Evolutionary conservation across 2,113 vertebrate genomes (phyloP).

Genomic region (Psittacara wagleri): DNA sequence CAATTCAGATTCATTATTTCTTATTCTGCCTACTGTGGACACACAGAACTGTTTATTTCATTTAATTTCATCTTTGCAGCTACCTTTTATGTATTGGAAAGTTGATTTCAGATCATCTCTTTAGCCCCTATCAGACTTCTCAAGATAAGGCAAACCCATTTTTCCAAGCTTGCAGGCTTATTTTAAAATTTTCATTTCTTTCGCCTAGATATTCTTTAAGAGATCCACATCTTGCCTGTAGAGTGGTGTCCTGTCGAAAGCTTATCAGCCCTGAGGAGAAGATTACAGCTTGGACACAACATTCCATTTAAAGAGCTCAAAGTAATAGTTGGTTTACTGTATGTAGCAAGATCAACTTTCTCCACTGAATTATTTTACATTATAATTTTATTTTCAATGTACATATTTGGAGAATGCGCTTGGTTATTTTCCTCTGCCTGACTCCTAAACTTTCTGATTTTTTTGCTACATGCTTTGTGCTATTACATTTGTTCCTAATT

Average conservation of each 20-base stretch:
- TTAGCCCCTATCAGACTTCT: constrained; percentile 15
- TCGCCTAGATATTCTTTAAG: constrained; percentile 34
- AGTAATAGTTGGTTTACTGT: background rate
- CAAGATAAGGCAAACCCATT: constrained; percentile 41
- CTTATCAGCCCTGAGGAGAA: constrained; percentile 34
- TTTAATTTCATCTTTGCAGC: background rate
- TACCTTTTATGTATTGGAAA: background rate
- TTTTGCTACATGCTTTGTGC: background rate
- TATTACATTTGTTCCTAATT: background rate
- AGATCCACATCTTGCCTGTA: constrained; percentile 49
- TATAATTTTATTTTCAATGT: background rate
- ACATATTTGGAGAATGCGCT: background rate
- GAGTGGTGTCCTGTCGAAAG: constrained; percentile 1
- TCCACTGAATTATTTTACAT: background rate
- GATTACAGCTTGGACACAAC: constrained; percentile 42
- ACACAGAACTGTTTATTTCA: background rate
- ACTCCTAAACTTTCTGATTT: background rate
- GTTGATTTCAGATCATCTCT: constrained; percentile 41
- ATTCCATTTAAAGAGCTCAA: constrained; percentile 32
- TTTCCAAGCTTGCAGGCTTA: constrained; percentile 33
- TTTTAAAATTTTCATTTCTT: constrained; percentile 49
- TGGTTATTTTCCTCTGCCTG: background rate
- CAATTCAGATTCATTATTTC: background rate
- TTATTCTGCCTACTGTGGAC: background rate
- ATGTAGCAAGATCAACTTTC: background rate